Evolutionary conservation across 1,140 invertebrate species (phyloP), one percentile per base, ranked within the genome.

Genomic region (Cryptotermes secundus): DNA sequence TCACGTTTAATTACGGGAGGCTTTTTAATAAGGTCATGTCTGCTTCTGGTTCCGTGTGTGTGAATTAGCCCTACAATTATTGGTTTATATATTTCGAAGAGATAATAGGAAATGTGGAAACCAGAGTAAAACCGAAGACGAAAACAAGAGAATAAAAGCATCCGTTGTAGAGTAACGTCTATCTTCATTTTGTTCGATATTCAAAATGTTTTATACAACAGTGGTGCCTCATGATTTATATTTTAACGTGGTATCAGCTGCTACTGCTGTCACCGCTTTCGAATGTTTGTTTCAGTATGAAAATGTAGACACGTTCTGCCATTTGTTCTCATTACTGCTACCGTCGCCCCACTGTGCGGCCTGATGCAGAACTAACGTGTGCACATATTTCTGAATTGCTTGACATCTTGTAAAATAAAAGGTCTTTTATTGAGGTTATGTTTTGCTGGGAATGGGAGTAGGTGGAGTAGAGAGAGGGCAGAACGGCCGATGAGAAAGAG

Each of bases 371-470:
- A 72, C 59, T 72, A 72, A 72, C 59, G 59, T 31, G 59, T 6
- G n/a, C 59, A 72, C 59, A 72, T 72, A 72, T 72, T 72, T 72
- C 31, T 72, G 59, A 72, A 72, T 72, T 72, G 59, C 59, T 72
- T 72, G 59, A 72, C 59, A 72, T 72, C 59, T 72, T 72, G 59
- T 72, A 72, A 72, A 72, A 72, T 72, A 72, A 72, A 72, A 72
- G 59, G 26, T 72, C 59, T 72, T 72, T 72, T 72, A 72, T 72
- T 72, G 59, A 72, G 59, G 59, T 72, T 72, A 72, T 72, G 59
- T 72, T 72, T 4, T 72, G 59, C 59, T 72, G 26, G 26, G 31
- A 72, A 72, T 72, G 59, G 59, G 59, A 72, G 59, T 72, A 1
- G 59, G 59, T 72, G 59, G 59, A 26, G 24, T 14, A 31, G 59